Evolutionary conservation across 2,888 invertebrate species (phyloP), one percentile per base, ranked within the genome.

Genomic region (Dione vanillae): DNA sequence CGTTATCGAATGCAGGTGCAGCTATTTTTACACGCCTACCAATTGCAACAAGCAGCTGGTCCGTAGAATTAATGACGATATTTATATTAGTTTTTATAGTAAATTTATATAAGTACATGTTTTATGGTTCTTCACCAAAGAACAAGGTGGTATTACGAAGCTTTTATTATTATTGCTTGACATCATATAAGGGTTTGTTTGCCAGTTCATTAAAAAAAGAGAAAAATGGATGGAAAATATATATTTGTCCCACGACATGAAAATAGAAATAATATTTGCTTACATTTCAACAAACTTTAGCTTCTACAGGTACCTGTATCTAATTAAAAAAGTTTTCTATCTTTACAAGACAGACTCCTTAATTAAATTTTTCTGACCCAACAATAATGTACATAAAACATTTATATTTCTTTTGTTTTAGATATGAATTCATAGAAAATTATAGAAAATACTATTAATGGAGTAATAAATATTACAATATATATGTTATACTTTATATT

Each of bases 1-100:
- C 61, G 59, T 67, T 61, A 49, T 14, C 12, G 40, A 54, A 54
- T 35, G 62, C 68, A 69, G 68, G 62, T 69, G 68, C 45, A 20
- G 37, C 62, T 69, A 64, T 69, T 61, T 62, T 68, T 68, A 62
- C 37, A 68, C 27, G 52, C 20, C 45, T 62, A 64, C 68, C 64
- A 37, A 56, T 62, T 69, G 68, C 62, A 64, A 45, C 37, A n/a
- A 47, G 16, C 61, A 64, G 37, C 54, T 62, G 68, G 40, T 19
- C 49, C 19, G 12, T 40, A 11, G 61, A 20, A 37, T 68, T 41
- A 65, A 12, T 41, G 49, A 12, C 14, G 16, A n/a, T 19, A 40
- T 41, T n/a, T 37, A 35, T 54, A 37, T 16, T 37, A 27, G 9
- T 52, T 35, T 52, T 35, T 35, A 35, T 52, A 16, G 54, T n/a